Evolutionary conservation across 1,140 invertebrate species (phyloP), one percentile per base, ranked within the genome.

Genomic region (Drosophila burlai): DNA sequence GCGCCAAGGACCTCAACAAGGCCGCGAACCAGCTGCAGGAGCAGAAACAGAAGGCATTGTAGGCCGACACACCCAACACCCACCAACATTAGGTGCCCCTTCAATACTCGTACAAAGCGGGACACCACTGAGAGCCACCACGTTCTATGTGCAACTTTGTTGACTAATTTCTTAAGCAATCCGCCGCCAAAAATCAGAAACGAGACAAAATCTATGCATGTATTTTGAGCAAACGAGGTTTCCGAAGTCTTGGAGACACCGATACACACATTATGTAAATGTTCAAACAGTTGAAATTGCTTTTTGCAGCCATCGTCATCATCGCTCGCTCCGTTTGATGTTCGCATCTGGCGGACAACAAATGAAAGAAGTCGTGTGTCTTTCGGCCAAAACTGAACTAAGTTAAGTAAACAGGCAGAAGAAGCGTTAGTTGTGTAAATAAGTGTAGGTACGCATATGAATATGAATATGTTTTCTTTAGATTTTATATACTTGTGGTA

Each of bases 141-240:
- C 78, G 82, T 81, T 89, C 84, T 84, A 66, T 84, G 84, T 85
- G 83, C 85, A 89, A 90, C 84, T 82, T 90, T 90, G 85, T 90
- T 90, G 83, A 90, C 86, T 90, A 90, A 91, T 90, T 90, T 91
- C 75, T 90, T 90, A 90, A 90, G 85, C 85, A 91, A 89, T 85
- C 71, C 63, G 72, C 86, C 75, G 76, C 81, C 78, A 85, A 84
- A 81, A 34, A 67, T 36, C 42, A 63, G 64, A 67, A 83, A 81
- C 40, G 31, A 57, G 42, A 63, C 67, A 79, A 21, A 57, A 72
- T 47, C 58, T 57, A 59, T 60, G 64, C 18, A 69, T 79, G 74
- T 77, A 67, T 67, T 67, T 76, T 62, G 75, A 75, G 66, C 76
- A 81, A 69, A 71, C 57, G 72, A 71, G 72, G 60, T 80, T 87